Evolutionary conservation across 2,797 vertebrate genomes (phyloP).

Genomic region (Onychomys arenicola): DNA sequence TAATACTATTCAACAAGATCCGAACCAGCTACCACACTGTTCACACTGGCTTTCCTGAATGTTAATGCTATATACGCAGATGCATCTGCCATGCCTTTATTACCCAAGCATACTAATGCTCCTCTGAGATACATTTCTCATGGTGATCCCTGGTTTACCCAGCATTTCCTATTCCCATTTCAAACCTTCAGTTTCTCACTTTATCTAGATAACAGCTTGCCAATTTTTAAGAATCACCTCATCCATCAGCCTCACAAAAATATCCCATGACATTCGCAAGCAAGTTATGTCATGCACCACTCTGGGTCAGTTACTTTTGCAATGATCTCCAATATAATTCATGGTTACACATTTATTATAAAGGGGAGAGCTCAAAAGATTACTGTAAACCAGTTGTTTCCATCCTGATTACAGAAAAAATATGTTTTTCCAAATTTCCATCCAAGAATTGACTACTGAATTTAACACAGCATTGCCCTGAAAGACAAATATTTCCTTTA

Average conservation of each 20-base stretch:
- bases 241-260: neutral
- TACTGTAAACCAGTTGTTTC: neutral
- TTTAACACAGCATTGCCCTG: neutral
- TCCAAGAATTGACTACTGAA: neutral
- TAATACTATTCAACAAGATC: neutral
- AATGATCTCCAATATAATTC: neutral
- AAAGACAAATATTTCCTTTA: neutral
- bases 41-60: neutral
- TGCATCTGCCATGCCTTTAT: neutral
- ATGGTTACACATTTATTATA: neutral
- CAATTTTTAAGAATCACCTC: neutral
- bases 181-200: neutral
- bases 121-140: neutral
- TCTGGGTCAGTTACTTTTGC: neutral
- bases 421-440: neutral
- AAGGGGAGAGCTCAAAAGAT: neutral
- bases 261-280: neutral
- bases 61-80: neutral
- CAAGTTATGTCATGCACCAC: neutral
- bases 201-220: neutral
- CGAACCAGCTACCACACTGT: neutral
- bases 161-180: neutral
- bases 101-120: neutral
- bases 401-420: neutral
- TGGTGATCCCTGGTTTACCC: neutral